These are phyloP conservation scores for Cariama cristata DNA, from an alignment of 2,113 vertebrate genomes.

Conservation along the genomic window DNA sequence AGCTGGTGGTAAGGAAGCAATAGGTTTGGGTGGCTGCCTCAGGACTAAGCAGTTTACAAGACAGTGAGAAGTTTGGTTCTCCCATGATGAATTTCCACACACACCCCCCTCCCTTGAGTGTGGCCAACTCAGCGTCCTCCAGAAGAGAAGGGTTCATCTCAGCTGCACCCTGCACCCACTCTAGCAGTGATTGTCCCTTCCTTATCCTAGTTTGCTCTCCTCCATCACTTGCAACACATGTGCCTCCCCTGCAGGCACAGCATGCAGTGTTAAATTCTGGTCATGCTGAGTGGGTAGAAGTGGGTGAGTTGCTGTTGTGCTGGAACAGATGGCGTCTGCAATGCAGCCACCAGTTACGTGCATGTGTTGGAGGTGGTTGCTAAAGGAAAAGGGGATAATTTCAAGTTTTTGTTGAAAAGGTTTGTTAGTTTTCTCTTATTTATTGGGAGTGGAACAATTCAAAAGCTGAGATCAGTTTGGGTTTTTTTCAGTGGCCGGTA, in stretches of 20 bases:
- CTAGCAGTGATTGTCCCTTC: not conserved
- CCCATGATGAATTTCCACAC: not conserved
- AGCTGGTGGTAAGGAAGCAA: not conserved
- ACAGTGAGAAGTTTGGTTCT: not conserved
- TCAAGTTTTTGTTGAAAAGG: not conserved
- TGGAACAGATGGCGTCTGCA: slow-evolving; percentile 64
- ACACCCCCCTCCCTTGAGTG: not conserved
- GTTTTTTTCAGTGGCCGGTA: not conserved
- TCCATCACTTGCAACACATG: not conserved
- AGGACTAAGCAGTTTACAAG: not conserved
- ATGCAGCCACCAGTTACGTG: slow-evolving; percentile 28
- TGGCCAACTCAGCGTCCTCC: rapidly evolving
- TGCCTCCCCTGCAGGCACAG: slow-evolving; percentile 6
- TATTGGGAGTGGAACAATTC: not conserved
- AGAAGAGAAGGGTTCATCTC: not conserved
- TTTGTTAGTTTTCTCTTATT: slow-evolving; percentile 6
- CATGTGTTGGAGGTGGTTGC: slow-evolving; percentile 46
- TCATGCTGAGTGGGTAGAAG: slow-evolving; percentile 35
- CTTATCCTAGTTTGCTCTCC: slow-evolving; percentile 18
- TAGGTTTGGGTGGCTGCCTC: not conserved
- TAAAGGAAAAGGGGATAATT: slow-evolving; percentile 26
- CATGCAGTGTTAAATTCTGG: slow-evolving; percentile 28
- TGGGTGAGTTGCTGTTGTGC: slow-evolving; percentile 57
- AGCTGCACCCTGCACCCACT: not conserved
- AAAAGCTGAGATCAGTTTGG: not conserved